A percentile compares a stretch with the other conserved stretches of the same genome.
phyloP scores from a whole-genome alignment of 2,888 invertebrate genomes.

The Melanargia galathea region DNA sequence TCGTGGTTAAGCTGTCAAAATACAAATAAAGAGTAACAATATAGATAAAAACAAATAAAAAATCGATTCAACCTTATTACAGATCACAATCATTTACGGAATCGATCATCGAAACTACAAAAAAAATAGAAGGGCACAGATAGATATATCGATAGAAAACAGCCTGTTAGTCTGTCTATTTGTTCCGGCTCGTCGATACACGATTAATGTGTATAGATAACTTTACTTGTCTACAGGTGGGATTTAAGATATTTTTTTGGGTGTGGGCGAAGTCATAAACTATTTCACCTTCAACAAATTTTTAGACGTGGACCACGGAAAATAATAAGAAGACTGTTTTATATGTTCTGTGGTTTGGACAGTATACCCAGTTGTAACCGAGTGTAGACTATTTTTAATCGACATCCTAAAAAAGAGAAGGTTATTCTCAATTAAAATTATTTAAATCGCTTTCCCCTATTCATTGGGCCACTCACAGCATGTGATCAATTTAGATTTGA shows the following conservation, averaged over 20 bases:
- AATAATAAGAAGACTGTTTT: too few relatives aligned
- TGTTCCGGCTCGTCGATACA: conserved; percentile 55
- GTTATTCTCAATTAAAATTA: too few relatives aligned
- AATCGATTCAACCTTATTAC: conserved; percentile 9
- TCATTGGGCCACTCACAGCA: too few relatives aligned
- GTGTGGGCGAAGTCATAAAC: conserved; percentile 27
- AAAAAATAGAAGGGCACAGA: conserved; percentile 24
- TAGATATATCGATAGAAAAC: conserved; percentile 29
- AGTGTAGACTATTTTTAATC: too few relatives aligned
- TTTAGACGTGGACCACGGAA: too few relatives aligned
- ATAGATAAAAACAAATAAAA: conserved; percentile 8
- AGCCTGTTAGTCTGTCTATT: conserved; percentile 55
- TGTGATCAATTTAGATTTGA: too few relatives aligned
- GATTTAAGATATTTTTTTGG: conserved; percentile 44
- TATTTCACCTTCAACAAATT: too few relatives aligned
- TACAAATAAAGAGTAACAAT: conserved; percentile 12
- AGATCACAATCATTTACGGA: conserved; percentile 25
- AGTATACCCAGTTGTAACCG: too few relatives aligned
- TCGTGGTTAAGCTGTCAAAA: neutral
- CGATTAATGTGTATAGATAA: conserved; percentile 60
- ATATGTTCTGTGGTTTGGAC: too few relatives aligned
- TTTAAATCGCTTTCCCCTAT: too few relatives aligned
- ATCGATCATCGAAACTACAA: conserved; percentile 19
- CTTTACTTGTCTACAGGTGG: conserved; percentile 49
- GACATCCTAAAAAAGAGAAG: too few relatives aligned